Evolutionary conservation across 2,888 invertebrate species (phyloP), one percentile per base, ranked within the genome.

Genomic region (Caenorhabditis sinica): DNA sequence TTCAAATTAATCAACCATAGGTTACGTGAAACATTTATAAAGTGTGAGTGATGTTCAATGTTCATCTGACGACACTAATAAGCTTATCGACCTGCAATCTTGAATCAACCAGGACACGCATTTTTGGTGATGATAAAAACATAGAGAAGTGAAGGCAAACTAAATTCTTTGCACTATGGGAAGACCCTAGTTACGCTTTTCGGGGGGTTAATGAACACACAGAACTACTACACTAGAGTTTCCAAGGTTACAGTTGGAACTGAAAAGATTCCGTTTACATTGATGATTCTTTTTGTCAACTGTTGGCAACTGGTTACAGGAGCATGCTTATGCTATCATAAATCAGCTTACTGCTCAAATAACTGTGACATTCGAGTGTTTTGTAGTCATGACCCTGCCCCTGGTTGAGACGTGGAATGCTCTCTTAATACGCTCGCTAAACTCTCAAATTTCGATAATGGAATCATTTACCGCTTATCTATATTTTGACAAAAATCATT

Each of bases 391-490:
- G 36, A 36, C 51, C 40, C 53, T 74, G 65, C 65, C 23, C 2
- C 36, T 5, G n/a, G 40, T 11, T 36, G 51, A 69, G 69, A 76
- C 76, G 76, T 76, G 76, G 76, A 76, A 68, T 68, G 58, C 66
- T 66, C 56, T 53, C 69, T 75, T 76, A 76, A 68, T 76, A 76
- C 76, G 51, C 45, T 76, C 58, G 25, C 66, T 69, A 49, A 60
- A 76, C 49, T 65, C 65, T 75, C 65, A 58, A 58, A 36, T 53
- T 79, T 71, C 63, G 71, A 79, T 79, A 79, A 80, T 66, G 65
- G 65, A 80, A 80, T 80, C 80, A 80, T 49, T 65, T 43, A 66
- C 65, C 68, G 71, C 66, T 80, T 80, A 80, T 80, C 80, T 60
- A 72, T 80, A 80, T 73, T 73, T 73, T 73, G 80, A 73, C 63